phyloP scores from a whole-genome alignment of 1,140 invertebrate species.

The Drosophila tristis region DNA sequence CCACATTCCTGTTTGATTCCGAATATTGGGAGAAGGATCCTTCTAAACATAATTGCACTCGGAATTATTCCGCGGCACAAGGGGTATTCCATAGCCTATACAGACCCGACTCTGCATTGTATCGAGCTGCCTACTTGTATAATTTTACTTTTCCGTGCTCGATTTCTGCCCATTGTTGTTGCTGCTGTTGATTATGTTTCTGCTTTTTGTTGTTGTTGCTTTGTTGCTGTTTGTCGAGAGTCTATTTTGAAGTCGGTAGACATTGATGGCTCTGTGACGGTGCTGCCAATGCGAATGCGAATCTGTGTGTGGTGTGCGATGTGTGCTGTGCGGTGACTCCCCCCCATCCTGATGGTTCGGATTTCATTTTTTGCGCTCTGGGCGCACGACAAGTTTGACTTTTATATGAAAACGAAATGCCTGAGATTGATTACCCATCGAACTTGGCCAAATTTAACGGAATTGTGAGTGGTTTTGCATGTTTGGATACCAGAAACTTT shows the following conservation, averaged over 20 bases:
- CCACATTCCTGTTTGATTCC: too few species aligned
- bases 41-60: too few species aligned
- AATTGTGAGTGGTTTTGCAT: constrained; percentile 76
- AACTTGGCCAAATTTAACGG: constrained; percentile 35
- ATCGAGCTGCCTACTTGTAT: constrained; percentile 16
- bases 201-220: constrained; percentile 23
- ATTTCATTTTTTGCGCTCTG: constrained; percentile 54
- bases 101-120: too few species aligned
- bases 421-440: constrained; percentile 53
- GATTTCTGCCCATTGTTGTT: constrained; percentile 29
- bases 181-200: constrained; percentile 22
- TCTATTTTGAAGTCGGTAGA: constrained; percentile 55
- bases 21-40: too few species aligned
- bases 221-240: constrained; percentile 23
- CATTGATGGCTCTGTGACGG: constrained; percentile 51
- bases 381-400: constrained; percentile 66
- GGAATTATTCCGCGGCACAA: too few species aligned
- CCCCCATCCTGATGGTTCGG: constrained; percentile 19
- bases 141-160: constrained; percentile 43
- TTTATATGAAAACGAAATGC: constrained; percentile 71
- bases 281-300: constrained; percentile 2
- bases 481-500: constrained; percentile 31
- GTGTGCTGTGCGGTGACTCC: too few species aligned
- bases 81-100: too few species aligned
- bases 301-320: too few species aligned